Percentiles rank a stretch among this genome's conserved stretches.
phyloP scores from a whole-genome alignment of 2,113 vertebrate species.

The Synodontis membranacea region DNA sequence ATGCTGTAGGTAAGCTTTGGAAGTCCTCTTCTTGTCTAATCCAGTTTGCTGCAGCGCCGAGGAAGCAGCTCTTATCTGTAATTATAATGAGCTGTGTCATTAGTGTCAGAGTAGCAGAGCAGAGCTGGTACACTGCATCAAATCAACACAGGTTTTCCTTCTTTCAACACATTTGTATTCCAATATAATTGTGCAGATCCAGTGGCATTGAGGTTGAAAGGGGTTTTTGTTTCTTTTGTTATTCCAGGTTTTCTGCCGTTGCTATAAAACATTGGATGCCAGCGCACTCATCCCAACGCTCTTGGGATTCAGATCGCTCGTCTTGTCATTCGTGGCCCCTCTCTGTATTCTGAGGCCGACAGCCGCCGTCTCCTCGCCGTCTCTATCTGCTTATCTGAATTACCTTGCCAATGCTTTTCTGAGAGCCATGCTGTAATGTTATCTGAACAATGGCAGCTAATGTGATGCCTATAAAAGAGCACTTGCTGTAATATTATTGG shows the following conservation, averaged over 20 bases:
- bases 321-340: constrained; percentile 16
- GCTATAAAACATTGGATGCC: background rate
- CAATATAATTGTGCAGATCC: constrained; percentile 28
- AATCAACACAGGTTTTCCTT: constrained; percentile 40
- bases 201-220: background rate
- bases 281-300: background rate
- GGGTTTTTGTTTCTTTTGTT: background rate
- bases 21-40: constrained; percentile 31
- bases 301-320: background rate
- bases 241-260: background rate
- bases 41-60: constrained; percentile 38
- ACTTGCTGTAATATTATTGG: constrained; percentile 57
- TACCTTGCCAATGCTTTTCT: constrained; percentile 46
- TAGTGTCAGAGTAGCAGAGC: constrained; percentile 49
- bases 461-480: constrained; percentile 53
- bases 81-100: constrained; percentile 51
- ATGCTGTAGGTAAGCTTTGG: constrained; percentile 21
- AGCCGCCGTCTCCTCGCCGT: constrained; percentile 30
- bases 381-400: constrained; percentile 45
- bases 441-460: constrained; percentile 58
- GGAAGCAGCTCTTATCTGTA: constrained; percentile 36
- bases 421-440: constrained; percentile 50
- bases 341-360: constrained; percentile 48
- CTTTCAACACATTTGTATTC: constrained; percentile 43
- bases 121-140: constrained; percentile 34